Evolutionary conservation across 2,113 vertebrate genomes (phyloP).

Genomic region (Albula glossodonta): DNA sequence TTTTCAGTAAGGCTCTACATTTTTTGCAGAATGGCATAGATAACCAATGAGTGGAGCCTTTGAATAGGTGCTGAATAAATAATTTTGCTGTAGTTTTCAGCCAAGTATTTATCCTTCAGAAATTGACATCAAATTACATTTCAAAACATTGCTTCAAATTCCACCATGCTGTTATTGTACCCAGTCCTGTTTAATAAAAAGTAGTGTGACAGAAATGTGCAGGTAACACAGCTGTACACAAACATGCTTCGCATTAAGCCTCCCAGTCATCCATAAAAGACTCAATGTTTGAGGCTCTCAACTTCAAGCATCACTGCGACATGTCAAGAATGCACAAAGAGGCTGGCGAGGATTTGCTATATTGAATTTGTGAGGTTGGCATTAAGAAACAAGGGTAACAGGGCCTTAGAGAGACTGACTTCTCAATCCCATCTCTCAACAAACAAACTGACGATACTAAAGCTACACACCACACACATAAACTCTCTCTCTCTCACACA

Average conservation of each 20-base stretch:
- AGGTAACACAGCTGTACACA: neutral
- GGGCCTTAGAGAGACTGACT: neutral
- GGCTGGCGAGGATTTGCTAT: neutral
- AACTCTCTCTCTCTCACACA: conserved; percentile 10
- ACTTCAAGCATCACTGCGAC: neutral
- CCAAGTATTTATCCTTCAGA: neutral
- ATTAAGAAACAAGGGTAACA: neutral
- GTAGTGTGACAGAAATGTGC: conserved; percentile 1
- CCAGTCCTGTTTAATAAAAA: too few relatives aligned
- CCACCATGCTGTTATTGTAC: too few relatives aligned
- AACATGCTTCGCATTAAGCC: neutral
- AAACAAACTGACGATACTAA: neutral
- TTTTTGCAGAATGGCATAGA: neutral
- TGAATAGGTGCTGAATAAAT: neutral
- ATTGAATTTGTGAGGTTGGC: neutral
- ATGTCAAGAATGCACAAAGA: neutral
- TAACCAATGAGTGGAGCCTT: neutral
- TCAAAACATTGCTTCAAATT: neutral
- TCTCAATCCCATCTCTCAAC: neutral
- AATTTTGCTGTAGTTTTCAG: neutral
- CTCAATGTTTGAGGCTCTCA: neutral
- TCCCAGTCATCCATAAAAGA: neutral
- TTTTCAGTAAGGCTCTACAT: neutral
- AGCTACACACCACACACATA: neutral
- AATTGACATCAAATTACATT: neutral